Evolutionary conservation across 92 coral and sea anemone species (phyloP), one percentile per base, ranked within the genome.

Genomic region (Anthopleura xanthogrammica): DNA sequence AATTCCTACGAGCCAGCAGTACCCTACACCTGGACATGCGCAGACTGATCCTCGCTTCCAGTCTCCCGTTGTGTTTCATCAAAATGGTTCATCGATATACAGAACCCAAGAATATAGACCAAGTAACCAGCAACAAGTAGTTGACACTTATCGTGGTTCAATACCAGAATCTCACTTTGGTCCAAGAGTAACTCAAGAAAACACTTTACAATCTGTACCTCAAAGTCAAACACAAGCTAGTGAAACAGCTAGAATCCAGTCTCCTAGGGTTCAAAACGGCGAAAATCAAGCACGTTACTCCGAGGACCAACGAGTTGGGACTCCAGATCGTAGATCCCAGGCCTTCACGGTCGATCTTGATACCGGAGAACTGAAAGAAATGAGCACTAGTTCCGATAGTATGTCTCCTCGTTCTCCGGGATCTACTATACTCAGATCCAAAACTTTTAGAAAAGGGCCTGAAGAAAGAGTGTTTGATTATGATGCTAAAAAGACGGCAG

Each of bases 361-460:
- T 40, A 85, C 88, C 7, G 88, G 88, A 3, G 83, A 78, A 71
- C 40, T 85, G 9, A 79, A 68, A 46, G 88, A 85, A 29, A 24
- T 79, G 43, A 85, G 72, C 36, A 75, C 68, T 71, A 85, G 83
- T 52, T 29, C 83, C 9, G 83, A 85, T 3, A 80, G 65, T 52
- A 55, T 41, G 52, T 80, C 82, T 19, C 76, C 76, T 50, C 90
- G 89, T 16, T 57, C 83, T 10, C 83, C 91, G 39, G 86, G 84
- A 24, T 72, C 91, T 41, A 39, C 89, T 36, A 84, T 93, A 12
- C 65, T 79, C 16, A 79, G 97, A 41, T 93, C 97, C 12, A 84
- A 88, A 68, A 93, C 97, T 0, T 93, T 93, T 66, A 85, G 90
- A 24, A 93, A 93, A 78, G 83, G 79, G 50, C 86, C 95, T 40